Conservation (phyloP, 2,113 vertebrate species). For the Dasypus novemcinctus region DNA sequence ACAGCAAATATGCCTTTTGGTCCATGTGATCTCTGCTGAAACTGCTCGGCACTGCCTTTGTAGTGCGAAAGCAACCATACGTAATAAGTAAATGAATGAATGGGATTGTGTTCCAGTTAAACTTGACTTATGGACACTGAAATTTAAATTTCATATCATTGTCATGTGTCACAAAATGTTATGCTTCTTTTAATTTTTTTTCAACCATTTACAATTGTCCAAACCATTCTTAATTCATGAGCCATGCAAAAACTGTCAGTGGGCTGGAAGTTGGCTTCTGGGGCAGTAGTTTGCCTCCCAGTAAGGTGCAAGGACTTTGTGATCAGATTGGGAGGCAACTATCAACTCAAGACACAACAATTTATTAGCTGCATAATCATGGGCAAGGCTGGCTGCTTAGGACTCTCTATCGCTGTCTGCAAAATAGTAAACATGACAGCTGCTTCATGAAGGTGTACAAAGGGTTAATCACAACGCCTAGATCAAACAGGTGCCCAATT, state of each 20-base stretch:
- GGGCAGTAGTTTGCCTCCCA: background rate
- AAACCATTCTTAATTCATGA: background rate
- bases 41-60: background rate
- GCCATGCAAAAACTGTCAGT: background rate
- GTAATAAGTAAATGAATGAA: background rate
- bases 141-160: constrained; percentile 20
- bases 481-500: background rate
- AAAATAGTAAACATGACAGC: background rate
- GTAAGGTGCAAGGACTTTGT: background rate
- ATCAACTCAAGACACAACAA: background rate
- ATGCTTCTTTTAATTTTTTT: background rate
- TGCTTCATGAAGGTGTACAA: background rate
- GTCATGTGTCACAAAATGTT: background rate
- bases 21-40: background rate
- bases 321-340: background rate
- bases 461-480: background rate
- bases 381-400: background rate
- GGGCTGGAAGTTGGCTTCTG: background rate
- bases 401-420: background rate
- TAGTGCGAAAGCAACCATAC: background rate
- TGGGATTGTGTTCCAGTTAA: background rate
- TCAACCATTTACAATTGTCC: background rate
- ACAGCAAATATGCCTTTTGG: background rate
- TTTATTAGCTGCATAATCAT: background rate
- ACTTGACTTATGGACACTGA: background rate